Conservation (phyloP, 1,140 invertebrate genomes). For the Gonatopus flavifemur region DNA sequence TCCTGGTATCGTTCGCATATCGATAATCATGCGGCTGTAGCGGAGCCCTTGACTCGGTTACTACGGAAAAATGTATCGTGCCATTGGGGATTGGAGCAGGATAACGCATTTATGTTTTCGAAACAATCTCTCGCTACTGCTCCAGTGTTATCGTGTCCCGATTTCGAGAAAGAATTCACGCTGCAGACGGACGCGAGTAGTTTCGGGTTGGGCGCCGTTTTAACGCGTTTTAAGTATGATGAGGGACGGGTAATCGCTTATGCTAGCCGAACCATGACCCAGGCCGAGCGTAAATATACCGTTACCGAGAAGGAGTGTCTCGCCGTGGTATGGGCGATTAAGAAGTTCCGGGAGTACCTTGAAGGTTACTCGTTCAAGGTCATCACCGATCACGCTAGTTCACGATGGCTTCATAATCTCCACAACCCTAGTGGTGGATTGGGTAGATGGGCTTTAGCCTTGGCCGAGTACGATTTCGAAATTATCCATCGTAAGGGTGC, state of each 20-base stretch:
- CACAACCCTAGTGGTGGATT: too few species aligned
- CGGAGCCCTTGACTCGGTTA: conserved; percentile 24
- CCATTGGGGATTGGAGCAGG: conserved; percentile 1
- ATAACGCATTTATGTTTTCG: neutral
- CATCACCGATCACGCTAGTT: too few species aligned
- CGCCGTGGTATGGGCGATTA: conserved; percentile 43
- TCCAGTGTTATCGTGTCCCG: neutral
- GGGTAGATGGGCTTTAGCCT: conserved; percentile 29
- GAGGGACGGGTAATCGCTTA: neutral
- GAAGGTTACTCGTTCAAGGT: too few species aligned
- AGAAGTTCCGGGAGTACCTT: conserved; percentile 36
- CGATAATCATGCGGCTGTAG: conserved; percentile 32
- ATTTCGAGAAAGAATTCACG: neutral
- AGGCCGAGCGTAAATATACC: conserved; percentile 6
- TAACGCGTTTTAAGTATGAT: neutral
- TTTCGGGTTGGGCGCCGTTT: too few species aligned
- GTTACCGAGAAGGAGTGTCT: too few species aligned
- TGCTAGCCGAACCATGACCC: conserved; percentile 2
- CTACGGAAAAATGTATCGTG: neutral
- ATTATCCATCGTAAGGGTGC: conserved; percentile 12
- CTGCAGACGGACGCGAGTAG: conserved; percentile 4
- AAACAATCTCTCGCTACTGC: too few species aligned
- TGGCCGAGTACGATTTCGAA: conserved; percentile 1
- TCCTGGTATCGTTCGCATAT: conserved; percentile 47
- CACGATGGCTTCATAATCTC: too few species aligned